Evolutionary conservation across 2,888 invertebrate genomes (phyloP).

Genomic region (Myathropa florea): DNA sequence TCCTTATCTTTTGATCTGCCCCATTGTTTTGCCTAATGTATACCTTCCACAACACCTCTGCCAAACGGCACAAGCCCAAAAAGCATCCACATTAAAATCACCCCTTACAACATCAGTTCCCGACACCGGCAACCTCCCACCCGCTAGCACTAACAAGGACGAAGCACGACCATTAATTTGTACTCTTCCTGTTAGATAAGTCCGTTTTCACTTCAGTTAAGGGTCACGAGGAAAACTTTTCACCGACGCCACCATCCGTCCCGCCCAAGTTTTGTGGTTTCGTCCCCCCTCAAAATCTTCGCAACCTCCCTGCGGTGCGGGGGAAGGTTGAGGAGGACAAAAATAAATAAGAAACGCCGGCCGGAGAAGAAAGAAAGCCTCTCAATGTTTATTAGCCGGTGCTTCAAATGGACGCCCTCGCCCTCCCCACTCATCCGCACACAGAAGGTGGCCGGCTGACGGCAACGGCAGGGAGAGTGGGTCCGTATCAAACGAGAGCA

Average conservation of each 20-base stretch:
- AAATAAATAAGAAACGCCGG: slow-evolving; percentile 2
- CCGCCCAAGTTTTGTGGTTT: slow-evolving; percentile 45
- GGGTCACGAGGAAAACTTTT: slow-evolving; percentile 48
- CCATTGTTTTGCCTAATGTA: slow-evolving; percentile 50
- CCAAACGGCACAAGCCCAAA: no score
- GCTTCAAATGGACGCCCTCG: slow-evolving; percentile 46
- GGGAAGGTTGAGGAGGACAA: neutral
- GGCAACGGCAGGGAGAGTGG: neutral
- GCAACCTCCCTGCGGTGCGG: neutral
- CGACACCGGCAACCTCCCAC: neutral
- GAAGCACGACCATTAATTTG: slow-evolving; percentile 62
- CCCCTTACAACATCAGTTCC: slow-evolving; percentile 27
- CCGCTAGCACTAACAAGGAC: slow-evolving; percentile 13
- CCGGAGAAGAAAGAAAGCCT: slow-evolving; percentile 41
- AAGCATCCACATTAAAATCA: slow-evolving; percentile 59
- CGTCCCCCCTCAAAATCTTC: slow-evolving; percentile 4
- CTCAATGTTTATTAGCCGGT: slow-evolving; percentile 64
- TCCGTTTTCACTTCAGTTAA: slow-evolving; percentile 3
- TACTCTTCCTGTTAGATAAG: slow-evolving; percentile 57
- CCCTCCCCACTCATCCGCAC: slow-evolving; percentile 18
- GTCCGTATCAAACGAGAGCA: neutral
- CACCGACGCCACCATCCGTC: neutral
- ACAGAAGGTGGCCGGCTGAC: neutral
- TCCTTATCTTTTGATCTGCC: slow-evolving; percentile 50
- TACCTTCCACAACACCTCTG: slow-evolving; percentile 30